Evolutionary conservation across 2,113 vertebrate genomes (phyloP), one percentile per base, ranked within the genome.

Genomic region (Brevimyrus niger): DNA sequence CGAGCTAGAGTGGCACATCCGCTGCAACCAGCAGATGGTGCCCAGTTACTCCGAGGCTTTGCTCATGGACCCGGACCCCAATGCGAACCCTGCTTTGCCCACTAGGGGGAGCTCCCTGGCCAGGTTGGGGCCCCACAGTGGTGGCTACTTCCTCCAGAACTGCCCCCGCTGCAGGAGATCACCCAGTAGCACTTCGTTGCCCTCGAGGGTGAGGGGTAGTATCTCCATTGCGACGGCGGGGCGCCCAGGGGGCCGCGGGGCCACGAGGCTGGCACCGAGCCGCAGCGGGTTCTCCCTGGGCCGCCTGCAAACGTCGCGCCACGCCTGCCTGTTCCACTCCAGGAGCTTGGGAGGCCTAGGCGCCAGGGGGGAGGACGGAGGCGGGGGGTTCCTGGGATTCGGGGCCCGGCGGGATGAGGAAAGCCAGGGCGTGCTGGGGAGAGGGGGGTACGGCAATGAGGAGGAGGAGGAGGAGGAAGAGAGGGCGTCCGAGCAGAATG

Each of bases 1-100:
- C 0, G 96, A 96, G 93, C 93, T 96, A 23, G 96, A 96, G 91
- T 96, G 96, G 96, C 96, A 96, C 93, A 96, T 96, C 92, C 95
- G 96, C 91, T 96, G 95, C 92, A 96, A 96, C 93, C 94, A 95
- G 91, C 96, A 96, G 92, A 93, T 96, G 94, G 96, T 96, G 90
- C 96, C 96, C 91, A 96, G 96, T 93, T 96, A 96, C 93, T 96
- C 96, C 0, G 95, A 96, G 93, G 96, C 96, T 0, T 90, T 96
- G 93, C 93, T 96, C 76, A 96, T 96, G 96, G 94, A 95, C 86
- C 80, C 92, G 42, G 92, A 91, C 83, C 44, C 91, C 53, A 89
- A 88, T 27, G 88, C 73, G 11, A 53, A 35, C 27, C 89, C 89
- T 0, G 90, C 92, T 0, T 15, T 89, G 48, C 89, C 69, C 27